Percentiles rank a stretch among this genome's conserved stretches.
Evolutionary conservation across 2,888 invertebrate species (phyloP).

Genomic region (Bombylius discolor): DNA sequence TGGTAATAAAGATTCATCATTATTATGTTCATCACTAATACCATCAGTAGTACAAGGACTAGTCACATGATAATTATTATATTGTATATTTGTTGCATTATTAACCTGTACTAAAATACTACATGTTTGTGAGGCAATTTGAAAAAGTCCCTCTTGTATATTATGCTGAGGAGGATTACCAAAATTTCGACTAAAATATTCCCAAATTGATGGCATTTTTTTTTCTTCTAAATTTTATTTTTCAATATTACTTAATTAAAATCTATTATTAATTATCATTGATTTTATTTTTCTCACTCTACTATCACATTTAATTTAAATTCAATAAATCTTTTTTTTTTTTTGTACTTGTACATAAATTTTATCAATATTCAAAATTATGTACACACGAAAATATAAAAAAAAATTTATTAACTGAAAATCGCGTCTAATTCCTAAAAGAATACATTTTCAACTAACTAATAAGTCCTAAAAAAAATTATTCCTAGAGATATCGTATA

Average conservation of each 20-base stretch:
- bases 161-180: slow-evolving; percentile 38
- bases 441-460: too few relatives aligned
- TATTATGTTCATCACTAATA: slow-evolving; percentile 43
- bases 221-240: not conserved
- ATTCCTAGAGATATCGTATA: too few relatives aligned
- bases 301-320: too few relatives aligned
- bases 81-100: slow-evolving; percentile 61
- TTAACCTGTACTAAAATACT: slow-evolving; percentile 64
- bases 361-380: too few relatives aligned
- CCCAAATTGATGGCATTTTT: slow-evolving; percentile 49
- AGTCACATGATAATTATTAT: slow-evolving; percentile 37
- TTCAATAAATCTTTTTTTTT: too few relatives aligned
- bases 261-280: not conserved
- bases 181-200: slow-evolving; percentile 37
- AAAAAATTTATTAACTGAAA: too few relatives aligned
- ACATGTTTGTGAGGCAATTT: slow-evolving; percentile 66
- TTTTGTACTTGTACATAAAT: too few relatives aligned
- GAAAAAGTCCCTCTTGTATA: slow-evolving; percentile 61
- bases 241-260: not conserved
- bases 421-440: too few relatives aligned
- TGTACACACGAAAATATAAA: too few relatives aligned
- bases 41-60: slow-evolving; percentile 35
- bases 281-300: too few relatives aligned
- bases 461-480: too few relatives aligned
- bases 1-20: slow-evolving; percentile 18